Evolutionary conservation across 2,888 invertebrate genomes (phyloP).

Genomic region (Deilephila elpenor): DNA sequence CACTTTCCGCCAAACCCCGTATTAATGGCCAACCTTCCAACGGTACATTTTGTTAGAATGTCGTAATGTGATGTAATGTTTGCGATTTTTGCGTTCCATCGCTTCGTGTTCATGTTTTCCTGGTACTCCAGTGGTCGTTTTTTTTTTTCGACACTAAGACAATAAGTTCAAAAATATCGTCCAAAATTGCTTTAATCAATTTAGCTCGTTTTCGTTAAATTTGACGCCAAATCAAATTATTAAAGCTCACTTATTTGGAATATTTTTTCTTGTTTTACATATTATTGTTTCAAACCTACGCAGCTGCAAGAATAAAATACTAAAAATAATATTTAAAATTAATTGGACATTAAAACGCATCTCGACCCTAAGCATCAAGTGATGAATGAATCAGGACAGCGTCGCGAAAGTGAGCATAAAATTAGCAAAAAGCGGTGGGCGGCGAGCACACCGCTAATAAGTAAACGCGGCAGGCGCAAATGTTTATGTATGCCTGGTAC

Average conservation of each 20-base stretch:
- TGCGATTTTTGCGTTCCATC: conserved; percentile 12
- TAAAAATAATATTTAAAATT: too few species aligned
- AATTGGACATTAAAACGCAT: too few species aligned
- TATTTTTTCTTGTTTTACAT: too few species aligned
- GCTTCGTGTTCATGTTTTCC: conserved; percentile 24
- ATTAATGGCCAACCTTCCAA: conserved; percentile 37
- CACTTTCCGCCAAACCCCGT: conserved; percentile 39
- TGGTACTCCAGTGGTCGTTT: conserved; percentile 12
- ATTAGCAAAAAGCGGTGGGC: not conserved
- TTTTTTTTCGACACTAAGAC: not conserved
- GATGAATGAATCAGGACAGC: conserved; percentile 3
- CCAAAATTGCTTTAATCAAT: too few species aligned
- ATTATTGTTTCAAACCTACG: too few species aligned
- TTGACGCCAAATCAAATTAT: too few species aligned
- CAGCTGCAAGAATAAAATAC: too few species aligned
- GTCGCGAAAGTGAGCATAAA: conserved; percentile 3
- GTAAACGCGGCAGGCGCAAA: conserved; percentile 3
- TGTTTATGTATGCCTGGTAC: conserved; percentile 2
- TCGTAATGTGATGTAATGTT: conserved; percentile 28
- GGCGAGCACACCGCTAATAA: not conserved
- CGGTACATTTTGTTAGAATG: conserved; percentile 28
- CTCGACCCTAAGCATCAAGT: not conserved
- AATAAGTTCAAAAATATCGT: too few species aligned
- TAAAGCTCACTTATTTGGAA: too few species aligned
- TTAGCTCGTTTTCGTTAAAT: too few species aligned